These are phyloP conservation scores for Empis livida DNA, from an alignment of 2,888 invertebrate species.

Conservation along the genomic window DNA sequence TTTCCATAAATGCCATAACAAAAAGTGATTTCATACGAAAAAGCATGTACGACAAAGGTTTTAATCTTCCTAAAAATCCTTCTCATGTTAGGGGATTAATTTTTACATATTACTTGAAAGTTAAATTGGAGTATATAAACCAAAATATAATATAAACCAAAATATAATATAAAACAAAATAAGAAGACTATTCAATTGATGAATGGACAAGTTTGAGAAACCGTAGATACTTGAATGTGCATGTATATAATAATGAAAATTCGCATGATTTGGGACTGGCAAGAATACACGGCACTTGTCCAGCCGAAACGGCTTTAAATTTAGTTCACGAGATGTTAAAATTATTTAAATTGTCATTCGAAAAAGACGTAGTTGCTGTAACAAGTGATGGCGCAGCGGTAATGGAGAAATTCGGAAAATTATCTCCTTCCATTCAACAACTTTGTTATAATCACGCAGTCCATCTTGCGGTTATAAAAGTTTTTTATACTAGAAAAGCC, in stretches of 20 bases:
- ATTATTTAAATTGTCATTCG: neutral
- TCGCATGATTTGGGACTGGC: neutral
- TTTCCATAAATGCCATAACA: too few relatives aligned
- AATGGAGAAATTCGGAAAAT: constrained; percentile 1
- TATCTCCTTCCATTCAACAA: constrained; percentile 2
- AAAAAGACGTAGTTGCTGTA: neutral
- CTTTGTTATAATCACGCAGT: constrained; percentile 3
- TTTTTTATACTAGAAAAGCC: neutral
- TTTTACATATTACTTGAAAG: too few relatives aligned
- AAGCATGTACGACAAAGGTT: too few relatives aligned
- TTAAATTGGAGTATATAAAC: too few relatives aligned
- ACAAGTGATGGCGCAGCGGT: constrained; percentile 2
- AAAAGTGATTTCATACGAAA: too few relatives aligned
- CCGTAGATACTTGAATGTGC: constrained; percentile 1
- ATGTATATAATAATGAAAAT: neutral
- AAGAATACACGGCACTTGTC: constrained; percentile 1
- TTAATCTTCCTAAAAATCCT: too few relatives aligned
- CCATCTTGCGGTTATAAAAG: neutral
- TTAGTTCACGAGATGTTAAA: neutral
- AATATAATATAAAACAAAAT: neutral
- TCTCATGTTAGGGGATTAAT: too few relatives aligned
- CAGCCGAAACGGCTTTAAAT: neutral
- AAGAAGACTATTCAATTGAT: neutral
- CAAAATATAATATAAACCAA: neutral
- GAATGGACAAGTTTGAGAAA: constrained; percentile 3